Conservation (phyloP, 2,113 vertebrate genomes). For the Pycnonotus jocosus region DNA sequence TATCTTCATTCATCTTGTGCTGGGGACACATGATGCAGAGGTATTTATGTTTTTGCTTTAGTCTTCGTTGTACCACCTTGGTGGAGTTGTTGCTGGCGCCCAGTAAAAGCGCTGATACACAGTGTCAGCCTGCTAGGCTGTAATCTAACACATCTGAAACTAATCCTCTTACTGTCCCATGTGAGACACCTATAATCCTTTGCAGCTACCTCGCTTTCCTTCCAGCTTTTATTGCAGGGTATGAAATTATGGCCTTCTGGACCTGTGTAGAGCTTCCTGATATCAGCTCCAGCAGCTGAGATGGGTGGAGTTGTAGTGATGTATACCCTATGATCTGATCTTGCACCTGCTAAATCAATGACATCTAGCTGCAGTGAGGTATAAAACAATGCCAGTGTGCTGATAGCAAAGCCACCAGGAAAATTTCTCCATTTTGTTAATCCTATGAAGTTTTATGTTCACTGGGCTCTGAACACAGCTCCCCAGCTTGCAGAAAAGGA, state of each 20-base stretch:
- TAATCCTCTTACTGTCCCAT: slow-evolving; percentile 34
- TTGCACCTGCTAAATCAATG: background rate
- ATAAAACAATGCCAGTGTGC: background rate
- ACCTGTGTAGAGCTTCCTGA: background rate
- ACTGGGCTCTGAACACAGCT: background rate
- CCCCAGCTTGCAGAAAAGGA: background rate
- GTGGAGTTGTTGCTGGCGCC: background rate
- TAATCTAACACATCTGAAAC: slow-evolving; percentile 64
- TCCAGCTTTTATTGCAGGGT: background rate
- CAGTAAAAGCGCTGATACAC: slow-evolving; percentile 48
- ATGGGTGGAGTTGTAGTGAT: background rate
- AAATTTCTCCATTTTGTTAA: background rate
- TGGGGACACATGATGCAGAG: background rate
- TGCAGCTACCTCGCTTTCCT: background rate
- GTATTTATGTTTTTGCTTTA: slow-evolving; percentile 36
- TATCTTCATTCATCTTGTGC: slow-evolving; percentile 42
- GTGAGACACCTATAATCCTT: background rate
- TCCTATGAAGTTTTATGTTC: background rate
- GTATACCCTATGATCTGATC: background rate
- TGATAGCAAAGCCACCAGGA: background rate
- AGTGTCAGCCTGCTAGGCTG: slow-evolving; percentile 41
- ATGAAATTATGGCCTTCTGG: background rate
- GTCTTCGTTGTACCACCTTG: background rate
- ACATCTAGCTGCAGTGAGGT: background rate
- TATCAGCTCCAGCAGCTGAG: background rate